These are phyloP conservation scores for Climacteris rufus DNA, from an alignment of 2,113 vertebrate genomes.

Conservation along the genomic window DNA sequence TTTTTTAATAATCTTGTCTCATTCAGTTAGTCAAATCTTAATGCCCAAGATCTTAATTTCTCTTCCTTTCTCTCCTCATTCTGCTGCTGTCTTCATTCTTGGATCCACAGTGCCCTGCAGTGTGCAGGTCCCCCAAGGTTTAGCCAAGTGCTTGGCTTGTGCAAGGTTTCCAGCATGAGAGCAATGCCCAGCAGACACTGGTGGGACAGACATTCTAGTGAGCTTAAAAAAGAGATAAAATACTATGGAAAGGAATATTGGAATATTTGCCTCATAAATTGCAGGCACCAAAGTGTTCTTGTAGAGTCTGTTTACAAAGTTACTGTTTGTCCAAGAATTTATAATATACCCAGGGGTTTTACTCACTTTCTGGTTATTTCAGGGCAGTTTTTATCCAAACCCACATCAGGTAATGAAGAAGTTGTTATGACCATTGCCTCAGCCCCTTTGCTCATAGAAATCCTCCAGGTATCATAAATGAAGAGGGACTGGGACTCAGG, in stretches of 20 bases:
- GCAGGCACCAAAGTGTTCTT: neutral
- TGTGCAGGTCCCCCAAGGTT: neutral
- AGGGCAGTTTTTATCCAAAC: neutral
- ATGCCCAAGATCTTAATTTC: neutral
- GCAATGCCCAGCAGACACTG: neutral
- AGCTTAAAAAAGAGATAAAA: neutral
- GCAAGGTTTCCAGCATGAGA: neutral
- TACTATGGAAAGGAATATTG: neutral
- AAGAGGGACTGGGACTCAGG: neutral
- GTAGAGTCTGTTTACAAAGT: neutral
- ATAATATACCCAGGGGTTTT: neutral
- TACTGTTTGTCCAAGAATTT: neutral
- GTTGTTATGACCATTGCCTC: neutral
- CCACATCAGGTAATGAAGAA: neutral
- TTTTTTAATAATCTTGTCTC: slow-evolving; percentile 1
- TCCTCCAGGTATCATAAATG: neutral
- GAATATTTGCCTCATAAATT: neutral
- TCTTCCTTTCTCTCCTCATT: neutral
- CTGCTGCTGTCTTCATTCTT: neutral
- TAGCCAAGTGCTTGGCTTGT: neutral
- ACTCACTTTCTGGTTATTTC: neutral
- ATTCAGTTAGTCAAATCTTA: neutral
- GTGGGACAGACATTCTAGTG: neutral
- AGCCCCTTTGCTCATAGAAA: neutral
- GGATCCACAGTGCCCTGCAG: neutral